Conservation (phyloP, 30 jellyfish, hydroid and myxozoan species). For the Aurelia sp. region DNA sequence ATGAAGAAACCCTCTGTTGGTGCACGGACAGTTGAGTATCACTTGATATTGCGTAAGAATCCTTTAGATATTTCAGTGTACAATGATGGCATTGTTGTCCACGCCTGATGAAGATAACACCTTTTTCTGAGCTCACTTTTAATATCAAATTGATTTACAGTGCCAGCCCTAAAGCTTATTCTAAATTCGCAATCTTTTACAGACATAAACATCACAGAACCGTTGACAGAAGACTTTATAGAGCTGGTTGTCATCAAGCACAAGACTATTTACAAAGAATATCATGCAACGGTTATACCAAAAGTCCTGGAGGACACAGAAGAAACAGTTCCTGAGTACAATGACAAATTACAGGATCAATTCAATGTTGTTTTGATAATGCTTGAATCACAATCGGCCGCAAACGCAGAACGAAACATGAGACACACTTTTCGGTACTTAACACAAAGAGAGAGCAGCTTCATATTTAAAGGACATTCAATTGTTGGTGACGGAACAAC, state of each 20-base stretch:
- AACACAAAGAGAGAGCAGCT: slow-evolving; percentile 4
- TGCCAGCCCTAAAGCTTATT: too few species aligned
- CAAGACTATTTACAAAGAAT: slow-evolving; percentile 15
- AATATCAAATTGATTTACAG: too few species aligned
- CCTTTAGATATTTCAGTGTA: too few species aligned
- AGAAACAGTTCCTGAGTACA: not conserved
- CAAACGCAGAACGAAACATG: slow-evolving; percentile 61
- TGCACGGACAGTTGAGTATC: too few species aligned
- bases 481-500: slow-evolving; percentile 93
- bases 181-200: not conserved
- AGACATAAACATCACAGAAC: slow-evolving; percentile 41
- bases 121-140: too few species aligned
- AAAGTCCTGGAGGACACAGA: not conserved
- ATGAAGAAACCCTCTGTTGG: too few species aligned
- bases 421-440: slow-evolving; percentile 19
- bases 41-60: too few species aligned
- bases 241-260: slow-evolving; percentile 26
- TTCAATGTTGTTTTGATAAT: slow-evolving; percentile 55
- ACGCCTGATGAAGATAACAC: too few species aligned
- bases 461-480: slow-evolving; percentile 59
- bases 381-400: slow-evolving; percentile 81
- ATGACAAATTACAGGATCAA: slow-evolving; percentile 1
- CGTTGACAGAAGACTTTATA: slow-evolving; percentile 45
- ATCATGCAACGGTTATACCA: slow-evolving; percentile 44
- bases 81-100: too few species aligned